phyloP scores from a whole-genome alignment of 1,140 invertebrate species.

The Idris sp. region DNA sequence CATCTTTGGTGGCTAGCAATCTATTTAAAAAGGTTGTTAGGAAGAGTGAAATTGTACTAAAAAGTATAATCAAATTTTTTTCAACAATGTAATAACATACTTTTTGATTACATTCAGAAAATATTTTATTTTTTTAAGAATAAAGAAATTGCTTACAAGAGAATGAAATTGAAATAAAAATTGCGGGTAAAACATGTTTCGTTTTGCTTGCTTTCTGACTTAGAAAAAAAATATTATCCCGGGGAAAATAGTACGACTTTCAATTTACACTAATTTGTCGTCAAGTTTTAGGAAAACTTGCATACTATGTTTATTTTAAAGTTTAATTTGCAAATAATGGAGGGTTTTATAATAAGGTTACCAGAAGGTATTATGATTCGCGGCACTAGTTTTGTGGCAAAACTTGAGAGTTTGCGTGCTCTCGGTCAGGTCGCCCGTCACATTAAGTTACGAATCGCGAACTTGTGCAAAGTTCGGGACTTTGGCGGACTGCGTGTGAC shows the following conservation, averaged over 20 bases:
- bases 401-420: slow-evolving; percentile 32
- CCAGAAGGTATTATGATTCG: slow-evolving; percentile 44
- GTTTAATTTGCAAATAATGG: slow-evolving; percentile 40
- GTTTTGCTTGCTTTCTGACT: no score
- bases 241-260: slow-evolving; percentile 1
- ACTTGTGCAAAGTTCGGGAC: slow-evolving; percentile 48
- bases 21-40: no score
- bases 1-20: no score
- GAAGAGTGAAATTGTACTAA: no score
- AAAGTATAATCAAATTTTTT: no score
- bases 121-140: no score
- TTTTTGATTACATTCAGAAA: no score
- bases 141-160: no score
- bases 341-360: slow-evolving; percentile 42
- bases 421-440: slow-evolving; percentile 55
- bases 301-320: slow-evolving; percentile 50
- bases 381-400: slow-evolving; percentile 39
- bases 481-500: slow-evolving; percentile 33
- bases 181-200: no score
- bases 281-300: no score
- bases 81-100: no score
- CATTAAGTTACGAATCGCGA: slow-evolving; percentile 60
- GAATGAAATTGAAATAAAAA: no score
- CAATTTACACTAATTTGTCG: slow-evolving; percentile 14
- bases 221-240: slow-evolving; percentile 12